Conservation (phyloP, 2,797 vertebrate species). For the Intellagama lesueurii region DNA sequence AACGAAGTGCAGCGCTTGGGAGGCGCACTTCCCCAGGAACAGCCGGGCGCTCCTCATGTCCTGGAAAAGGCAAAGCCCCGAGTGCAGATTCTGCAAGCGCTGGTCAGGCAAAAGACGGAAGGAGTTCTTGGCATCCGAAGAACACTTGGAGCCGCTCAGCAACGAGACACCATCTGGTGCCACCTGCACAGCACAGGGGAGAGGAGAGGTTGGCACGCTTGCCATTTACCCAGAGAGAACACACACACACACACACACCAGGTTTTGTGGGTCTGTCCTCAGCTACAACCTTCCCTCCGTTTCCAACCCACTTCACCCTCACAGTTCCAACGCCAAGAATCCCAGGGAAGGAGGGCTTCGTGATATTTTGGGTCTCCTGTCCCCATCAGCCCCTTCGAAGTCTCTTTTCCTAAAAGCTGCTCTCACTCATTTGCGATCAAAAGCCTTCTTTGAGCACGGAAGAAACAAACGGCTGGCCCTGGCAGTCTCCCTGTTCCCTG, state of each 20-base stretch:
- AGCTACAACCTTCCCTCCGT: neutral
- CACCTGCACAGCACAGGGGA: conserved; percentile 10
- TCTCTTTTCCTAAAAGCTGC: too few relatives aligned
- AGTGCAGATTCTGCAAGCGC: conserved; percentile 40
- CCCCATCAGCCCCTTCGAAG: too few relatives aligned
- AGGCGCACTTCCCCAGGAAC: conserved; percentile 10
- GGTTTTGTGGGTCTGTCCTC: too few relatives aligned
- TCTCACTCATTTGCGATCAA: too few relatives aligned
- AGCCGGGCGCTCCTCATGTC: neutral
- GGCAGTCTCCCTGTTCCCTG: too few relatives aligned
- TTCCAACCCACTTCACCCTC: neutral
- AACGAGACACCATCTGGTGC: neutral
- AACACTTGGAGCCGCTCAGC: conserved; percentile 10
- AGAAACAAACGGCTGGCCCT: too few relatives aligned
- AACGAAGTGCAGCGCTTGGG: conserved; percentile 2
- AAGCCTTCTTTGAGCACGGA: too few relatives aligned
- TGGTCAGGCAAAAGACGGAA: conserved; percentile 48
- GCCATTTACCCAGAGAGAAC: too few relatives aligned
- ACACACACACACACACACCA: too few relatives aligned
- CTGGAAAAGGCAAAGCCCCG: conserved; percentile 36
- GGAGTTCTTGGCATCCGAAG: neutral
- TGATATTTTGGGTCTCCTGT: too few relatives aligned
- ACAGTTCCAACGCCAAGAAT: neutral
- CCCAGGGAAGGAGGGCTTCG: too few relatives aligned
- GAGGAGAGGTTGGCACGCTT: too few relatives aligned